A percentile compares a stretch with the other conserved stretches of the same genome.
phyloP scores from a whole-genome alignment of 2,113 vertebrate species.

The Caloenas nicobarica region DNA sequence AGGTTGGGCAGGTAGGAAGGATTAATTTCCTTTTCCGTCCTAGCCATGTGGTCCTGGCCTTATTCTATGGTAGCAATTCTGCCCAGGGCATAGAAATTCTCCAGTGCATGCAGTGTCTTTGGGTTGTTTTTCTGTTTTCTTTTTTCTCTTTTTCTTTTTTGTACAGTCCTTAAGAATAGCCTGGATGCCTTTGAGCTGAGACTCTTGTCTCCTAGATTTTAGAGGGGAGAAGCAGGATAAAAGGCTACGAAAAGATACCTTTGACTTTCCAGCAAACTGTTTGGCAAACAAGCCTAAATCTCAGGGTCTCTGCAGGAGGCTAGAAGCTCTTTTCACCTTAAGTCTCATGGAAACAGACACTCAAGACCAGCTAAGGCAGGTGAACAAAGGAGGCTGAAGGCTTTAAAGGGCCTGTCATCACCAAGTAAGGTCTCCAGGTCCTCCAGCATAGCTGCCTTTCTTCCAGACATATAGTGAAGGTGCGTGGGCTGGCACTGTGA shows the following conservation, averaged over 20 bases:
- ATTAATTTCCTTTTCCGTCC: slow-evolving; percentile 16
- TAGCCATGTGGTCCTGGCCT: background rate
- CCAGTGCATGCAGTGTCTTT: background rate
- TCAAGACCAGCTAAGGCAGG: background rate
- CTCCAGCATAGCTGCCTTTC: background rate
- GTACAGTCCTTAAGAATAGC: background rate
- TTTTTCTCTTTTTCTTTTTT: background rate
- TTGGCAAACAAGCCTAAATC: background rate
- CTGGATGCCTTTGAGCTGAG: background rate
- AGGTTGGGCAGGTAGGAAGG: background rate
- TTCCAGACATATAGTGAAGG: background rate
- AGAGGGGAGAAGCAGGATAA: background rate
- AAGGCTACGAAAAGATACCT: background rate
- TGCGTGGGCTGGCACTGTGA: background rate
- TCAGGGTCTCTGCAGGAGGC: background rate
- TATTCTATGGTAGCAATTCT: background rate
- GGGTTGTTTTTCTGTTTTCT: background rate
- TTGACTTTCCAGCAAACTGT: background rate
- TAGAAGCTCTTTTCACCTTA: background rate
- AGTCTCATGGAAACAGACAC: background rate
- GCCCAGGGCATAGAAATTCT: slow-evolving; percentile 25
- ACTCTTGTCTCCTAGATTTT: background rate
- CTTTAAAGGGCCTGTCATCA: background rate
- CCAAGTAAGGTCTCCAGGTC: background rate
- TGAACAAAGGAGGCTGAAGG: background rate